Evolutionary conservation across 2,888 invertebrate genomes (phyloP), one percentile per base, ranked within the genome.

Genomic region (Argyresthia albistria): DNA sequence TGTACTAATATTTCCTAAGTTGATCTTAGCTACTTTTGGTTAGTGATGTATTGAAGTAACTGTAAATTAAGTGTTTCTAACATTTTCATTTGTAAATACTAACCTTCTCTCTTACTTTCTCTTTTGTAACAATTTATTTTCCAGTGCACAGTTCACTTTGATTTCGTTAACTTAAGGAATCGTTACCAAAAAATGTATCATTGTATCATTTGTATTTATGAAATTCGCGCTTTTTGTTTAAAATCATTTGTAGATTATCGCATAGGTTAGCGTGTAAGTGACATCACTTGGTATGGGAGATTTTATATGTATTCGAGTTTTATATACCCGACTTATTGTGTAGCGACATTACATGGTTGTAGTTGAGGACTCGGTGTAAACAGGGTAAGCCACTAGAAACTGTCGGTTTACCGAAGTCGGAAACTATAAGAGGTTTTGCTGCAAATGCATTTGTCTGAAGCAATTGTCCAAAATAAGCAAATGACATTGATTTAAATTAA

Each of bases 171-270:
- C 70, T 67, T 76, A 73, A 82, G 82, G 76, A 80, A 78, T 84
- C 82, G 87, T 87, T 87, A 87, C 87, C 87, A 87, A 87, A 87
- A 86, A 87, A 86, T 56, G 50, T 56, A 53, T 54, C 54, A 51
- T 52, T 56, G 50, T 56, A 53, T 54, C 54, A 51, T 52, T 80
- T 80, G 70, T 84, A 84, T 83, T 84, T 80, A 77, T 77, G 73
- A 65, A 67, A 70, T 69, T 68, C 43, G 54, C 51, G 35, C 35
- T 14, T 59, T 55, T 59, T 64, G 68, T 65, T 67, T 66, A 65
- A 66, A 58, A 61, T 66, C 48, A 37, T 70, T 66, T 70, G 64
- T 70, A 70, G 67, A 67, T 67, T 68, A 50, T 46, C 35, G 60
- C 55, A 59, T 62, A 62, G 58, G 58, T 58, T 59, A 58, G 59